Conservation (phyloP, 2,888 invertebrate species). For the Prenolepis imparis region DNA sequence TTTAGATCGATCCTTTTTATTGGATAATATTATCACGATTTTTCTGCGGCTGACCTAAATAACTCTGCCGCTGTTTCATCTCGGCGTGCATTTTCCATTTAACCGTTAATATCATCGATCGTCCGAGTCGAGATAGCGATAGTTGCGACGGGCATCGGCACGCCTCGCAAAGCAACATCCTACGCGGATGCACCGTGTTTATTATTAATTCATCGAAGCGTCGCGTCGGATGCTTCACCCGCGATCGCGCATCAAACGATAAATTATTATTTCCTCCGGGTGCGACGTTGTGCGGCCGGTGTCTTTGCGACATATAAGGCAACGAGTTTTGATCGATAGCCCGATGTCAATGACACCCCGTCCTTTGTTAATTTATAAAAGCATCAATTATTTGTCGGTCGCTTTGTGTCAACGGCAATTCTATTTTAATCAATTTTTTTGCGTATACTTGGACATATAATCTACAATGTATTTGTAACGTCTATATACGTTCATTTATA, state of each 20-base stretch:
- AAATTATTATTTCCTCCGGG: constrained; percentile 57
- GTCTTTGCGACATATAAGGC: constrained; percentile 29
- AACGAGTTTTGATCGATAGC: constrained; percentile 55
- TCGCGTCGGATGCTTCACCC: constrained; percentile 55
- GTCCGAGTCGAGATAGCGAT: constrained; percentile 29
- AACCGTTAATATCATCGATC: constrained; percentile 71
- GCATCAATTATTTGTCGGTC: constrained; percentile 18
- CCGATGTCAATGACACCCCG: constrained; percentile 38
- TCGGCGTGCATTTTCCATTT: constrained; percentile 66
- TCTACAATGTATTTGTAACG: background rate
- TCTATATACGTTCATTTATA: background rate
- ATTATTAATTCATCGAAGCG: constrained; percentile 68
- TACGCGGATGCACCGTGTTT: constrained; percentile 60
- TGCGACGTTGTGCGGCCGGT: constrained; percentile 39
- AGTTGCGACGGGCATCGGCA: constrained; percentile 48
- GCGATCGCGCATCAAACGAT: constrained; percentile 59
- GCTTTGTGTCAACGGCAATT: background rate
- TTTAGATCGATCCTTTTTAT: constrained; percentile 48
- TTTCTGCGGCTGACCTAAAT: constrained; percentile 62
- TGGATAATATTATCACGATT: constrained; percentile 58
- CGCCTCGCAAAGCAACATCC: constrained; percentile 48
- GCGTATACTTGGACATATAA: background rate
- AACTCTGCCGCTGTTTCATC: constrained; percentile 51
- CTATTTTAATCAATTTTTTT: constrained; percentile 14
- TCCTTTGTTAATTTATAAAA: constrained; percentile 34